These are phyloP conservation scores for Drosophila melanica DNA, from an alignment of 1,140 invertebrate genomes.

Conservation along the genomic window DNA sequence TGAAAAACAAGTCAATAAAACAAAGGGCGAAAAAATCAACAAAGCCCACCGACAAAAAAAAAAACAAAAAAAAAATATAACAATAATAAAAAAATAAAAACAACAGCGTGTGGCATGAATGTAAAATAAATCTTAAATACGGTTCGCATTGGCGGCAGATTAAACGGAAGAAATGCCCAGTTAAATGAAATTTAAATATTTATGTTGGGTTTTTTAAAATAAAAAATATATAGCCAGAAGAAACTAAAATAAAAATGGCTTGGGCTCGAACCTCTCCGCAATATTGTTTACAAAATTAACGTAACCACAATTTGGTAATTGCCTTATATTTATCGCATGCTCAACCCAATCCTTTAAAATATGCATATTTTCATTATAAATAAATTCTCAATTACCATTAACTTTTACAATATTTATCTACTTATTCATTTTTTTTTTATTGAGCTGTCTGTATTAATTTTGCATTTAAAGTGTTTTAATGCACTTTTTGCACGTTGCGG, in stretches of 20 bases:
- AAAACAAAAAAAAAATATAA: neutral
- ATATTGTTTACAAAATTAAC: neutral
- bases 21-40: conserved; percentile 17
- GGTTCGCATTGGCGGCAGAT: neutral
- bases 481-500: conserved; percentile 2
- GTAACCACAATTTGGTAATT: too few relatives aligned
- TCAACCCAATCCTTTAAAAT: neutral
- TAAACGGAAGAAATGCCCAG: neutral
- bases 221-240: neutral
- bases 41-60: neutral
- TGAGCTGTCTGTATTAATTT: conserved; percentile 2
- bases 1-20: conserved; percentile 59
- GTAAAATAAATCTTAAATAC: conserved; percentile 7
- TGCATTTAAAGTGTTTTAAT: conserved; percentile 7
- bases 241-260: neutral
- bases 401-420: neutral
- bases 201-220: neutral
- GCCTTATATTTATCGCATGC: too few relatives aligned
- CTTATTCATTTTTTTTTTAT: neutral
- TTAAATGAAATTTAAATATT: neutral
- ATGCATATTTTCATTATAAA: neutral
- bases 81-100: too few relatives aligned
- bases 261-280: neutral
- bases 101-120: neutral
- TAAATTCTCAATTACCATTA: neutral